Evolutionary conservation across 2,113 vertebrate genomes (phyloP).

Genomic region (Ictidomys tridecemlineatus): DNA sequence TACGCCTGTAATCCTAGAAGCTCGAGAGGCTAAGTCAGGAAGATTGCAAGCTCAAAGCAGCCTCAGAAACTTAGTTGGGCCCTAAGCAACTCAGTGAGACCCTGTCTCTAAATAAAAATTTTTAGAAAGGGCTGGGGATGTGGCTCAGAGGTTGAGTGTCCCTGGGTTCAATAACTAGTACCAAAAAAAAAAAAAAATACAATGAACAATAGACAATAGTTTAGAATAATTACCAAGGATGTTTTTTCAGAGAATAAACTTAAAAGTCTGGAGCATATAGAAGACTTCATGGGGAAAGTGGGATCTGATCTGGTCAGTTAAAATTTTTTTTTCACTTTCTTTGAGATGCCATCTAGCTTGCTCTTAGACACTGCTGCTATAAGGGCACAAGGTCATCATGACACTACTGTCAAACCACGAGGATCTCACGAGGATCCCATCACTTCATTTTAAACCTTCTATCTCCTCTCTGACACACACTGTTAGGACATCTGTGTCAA

Average conservation of each 20-base stretch:
- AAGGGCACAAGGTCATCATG: rapidly evolving
- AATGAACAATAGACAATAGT: neutral
- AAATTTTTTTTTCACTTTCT: neutral
- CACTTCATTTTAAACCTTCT: neutral
- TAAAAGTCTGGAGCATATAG: neutral
- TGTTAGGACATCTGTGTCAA: neutral
- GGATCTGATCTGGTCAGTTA: neutral
- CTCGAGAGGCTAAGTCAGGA: no score
- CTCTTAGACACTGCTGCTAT: neutral
- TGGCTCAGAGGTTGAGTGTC: no score
- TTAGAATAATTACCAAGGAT: neutral
- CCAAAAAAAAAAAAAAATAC: no score
- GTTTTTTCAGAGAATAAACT: neutral
- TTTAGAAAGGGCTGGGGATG: no score
- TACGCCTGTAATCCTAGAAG: no score
- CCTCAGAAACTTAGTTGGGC: no score
- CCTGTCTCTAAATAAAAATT: no score
- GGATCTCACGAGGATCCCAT: neutral
- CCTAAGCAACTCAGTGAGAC: no score
- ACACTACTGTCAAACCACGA: neutral
- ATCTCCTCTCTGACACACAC: no score
- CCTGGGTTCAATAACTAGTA: no score
- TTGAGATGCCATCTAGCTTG: neutral
- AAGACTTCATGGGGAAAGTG: neutral
- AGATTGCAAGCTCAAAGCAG: no score